Evolutionary conservation across 1,140 invertebrate genomes (phyloP), one percentile per base, ranked within the genome.

Genomic region (Drosophila cardini): DNA sequence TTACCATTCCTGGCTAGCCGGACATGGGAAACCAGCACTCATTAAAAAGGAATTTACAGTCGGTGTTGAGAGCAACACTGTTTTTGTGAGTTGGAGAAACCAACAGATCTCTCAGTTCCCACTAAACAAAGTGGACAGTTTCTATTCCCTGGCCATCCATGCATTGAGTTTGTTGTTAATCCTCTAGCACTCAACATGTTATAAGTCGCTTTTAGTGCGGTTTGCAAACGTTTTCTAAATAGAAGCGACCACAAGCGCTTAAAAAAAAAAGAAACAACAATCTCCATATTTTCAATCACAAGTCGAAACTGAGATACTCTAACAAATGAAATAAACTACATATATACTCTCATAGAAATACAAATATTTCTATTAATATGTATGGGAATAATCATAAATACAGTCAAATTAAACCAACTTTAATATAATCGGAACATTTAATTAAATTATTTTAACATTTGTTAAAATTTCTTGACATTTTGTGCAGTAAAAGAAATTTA

Each of bases 141-240:
- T 69, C 58, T 64, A 64, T 67, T 68, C 36, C 42, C 26, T 46
- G 18, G 4, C 10, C 70, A 30, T 34, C 32, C 64, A 69, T 56
- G 57, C 57, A 75, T 80, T 84, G 18, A 34, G 30, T 65, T 76
- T 70, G 67, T 80, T 78, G 85, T 90, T 90, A 90, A 90, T 90
- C 89, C 86, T 72, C 76, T 91, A 78, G 89, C 89, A 90, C 89
- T 90, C 89, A 90, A 89, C 89, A 90, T 90, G 89, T 90, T 90
- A 82, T 90, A 90, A 90, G 85, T 89, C 84, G 84, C 84, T 90
- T 90, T 90, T 89, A 89, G 85, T 89, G 85, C 85, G 85, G 85
- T 90, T 81, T 80, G 79, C 71, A 74, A 85, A 71, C 71, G 76
- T 79, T 89, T 84, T 90, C 79, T 86, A 90, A 87, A 80, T 70